A percentile compares a stretch with the other conserved stretches of the same genome.
phyloP scores from a whole-genome alignment of 2,888 invertebrate species.

The Arge pagana region DNA sequence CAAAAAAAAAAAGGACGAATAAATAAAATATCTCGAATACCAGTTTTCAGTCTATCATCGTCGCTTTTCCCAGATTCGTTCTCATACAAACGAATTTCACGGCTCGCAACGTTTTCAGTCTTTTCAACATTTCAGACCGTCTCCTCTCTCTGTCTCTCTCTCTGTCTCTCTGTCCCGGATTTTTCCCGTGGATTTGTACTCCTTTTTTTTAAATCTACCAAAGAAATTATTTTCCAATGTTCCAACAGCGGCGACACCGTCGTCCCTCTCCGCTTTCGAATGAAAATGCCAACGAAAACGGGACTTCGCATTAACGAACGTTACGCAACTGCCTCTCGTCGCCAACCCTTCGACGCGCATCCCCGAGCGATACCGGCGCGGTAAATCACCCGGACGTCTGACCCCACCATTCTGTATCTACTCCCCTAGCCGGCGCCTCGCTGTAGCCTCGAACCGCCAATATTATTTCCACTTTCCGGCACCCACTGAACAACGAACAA shows the following conservation, averaged over 20 bases:
- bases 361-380: constrained; percentile 1
- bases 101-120: no score
- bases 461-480: constrained; percentile 12
- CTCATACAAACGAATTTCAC: no score
- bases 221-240: constrained; percentile 8
- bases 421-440: not conserved
- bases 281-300: no score
- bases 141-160: no score
- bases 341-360: not conserved
- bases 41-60: no score
- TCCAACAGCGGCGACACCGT: constrained; percentile 5
- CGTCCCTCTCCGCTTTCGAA: no score
- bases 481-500: constrained; percentile 24
- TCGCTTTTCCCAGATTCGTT: no score
- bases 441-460: constrained; percentile 3
- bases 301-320: no score
- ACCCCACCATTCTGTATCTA: constrained; percentile 11
- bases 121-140: no score
- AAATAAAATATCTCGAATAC: no score
- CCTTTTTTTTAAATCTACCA: constrained; percentile 7
- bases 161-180: constrained; percentile 8
- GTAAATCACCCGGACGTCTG: constrained; percentile 15
- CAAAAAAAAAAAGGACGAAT: no score
- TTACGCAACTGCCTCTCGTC: constrained; percentile 3
- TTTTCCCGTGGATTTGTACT: not conserved